Conservation (phyloP, 30 jellyfish, hydroid and myxozoan species). For the Hydractinia symbiolongicarpus region DNA sequence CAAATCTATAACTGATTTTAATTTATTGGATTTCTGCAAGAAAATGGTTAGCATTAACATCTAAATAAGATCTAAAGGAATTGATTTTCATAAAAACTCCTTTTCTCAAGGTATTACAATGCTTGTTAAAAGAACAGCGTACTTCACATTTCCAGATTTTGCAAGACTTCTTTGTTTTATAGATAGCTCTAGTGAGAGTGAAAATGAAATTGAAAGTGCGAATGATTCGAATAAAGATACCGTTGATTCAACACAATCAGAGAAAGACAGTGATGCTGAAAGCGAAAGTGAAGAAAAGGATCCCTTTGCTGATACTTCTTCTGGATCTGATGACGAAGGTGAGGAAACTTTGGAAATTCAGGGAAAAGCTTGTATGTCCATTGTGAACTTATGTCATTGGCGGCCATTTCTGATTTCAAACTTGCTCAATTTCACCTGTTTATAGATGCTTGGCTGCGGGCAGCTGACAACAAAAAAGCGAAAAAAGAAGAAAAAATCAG, state of each 20-base stretch:
- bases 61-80: no score
- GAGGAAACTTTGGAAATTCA: background rate
- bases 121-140: no score
- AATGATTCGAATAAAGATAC: background rate
- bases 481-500: constrained; percentile 43
- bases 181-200: constrained; percentile 22
- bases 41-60: no score
- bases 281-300: constrained; percentile 26
- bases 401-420: background rate
- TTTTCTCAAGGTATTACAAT: no score
- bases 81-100: no score
- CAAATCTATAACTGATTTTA: no score
- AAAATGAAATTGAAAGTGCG: constrained; percentile 17
- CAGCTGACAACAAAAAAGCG: constrained; percentile 57
- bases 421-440: background rate
- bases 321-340: constrained; percentile 79
- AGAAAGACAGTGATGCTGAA: background rate
- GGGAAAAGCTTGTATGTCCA: background rate
- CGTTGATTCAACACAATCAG: constrained; percentile 7
- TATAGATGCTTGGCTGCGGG: constrained; percentile 79
- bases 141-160: background rate
- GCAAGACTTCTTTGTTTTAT: background rate
- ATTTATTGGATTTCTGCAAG: no score
- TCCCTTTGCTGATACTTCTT: constrained; percentile 36
- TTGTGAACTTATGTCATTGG: no score